phyloP scores from a whole-genome alignment of 64 coral and sea anemone species.

The Actinia equina region DNA sequence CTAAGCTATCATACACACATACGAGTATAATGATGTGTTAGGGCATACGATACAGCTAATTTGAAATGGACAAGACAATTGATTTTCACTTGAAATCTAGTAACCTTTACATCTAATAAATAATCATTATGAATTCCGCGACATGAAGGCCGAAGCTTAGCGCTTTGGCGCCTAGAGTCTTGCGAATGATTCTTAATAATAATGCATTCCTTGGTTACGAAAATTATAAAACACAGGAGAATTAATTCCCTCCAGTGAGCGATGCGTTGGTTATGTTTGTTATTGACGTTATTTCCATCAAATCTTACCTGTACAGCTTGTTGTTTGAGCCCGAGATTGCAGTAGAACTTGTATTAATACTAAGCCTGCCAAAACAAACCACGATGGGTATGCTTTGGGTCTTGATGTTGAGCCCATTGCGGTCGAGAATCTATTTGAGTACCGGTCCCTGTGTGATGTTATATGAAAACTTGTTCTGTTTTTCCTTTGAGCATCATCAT shows the following conservation, averaged over 20 bases:
- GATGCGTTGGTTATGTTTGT: not conserved
- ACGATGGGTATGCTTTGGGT: not conserved
- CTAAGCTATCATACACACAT: not conserved
- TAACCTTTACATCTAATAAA: slow-evolving; percentile 5
- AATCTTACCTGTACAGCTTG: not conserved
- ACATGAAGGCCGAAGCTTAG: not conserved
- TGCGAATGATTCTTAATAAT: not conserved
- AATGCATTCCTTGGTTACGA: slow-evolving; percentile 1
- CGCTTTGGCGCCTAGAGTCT: not conserved
- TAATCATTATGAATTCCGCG: not conserved
- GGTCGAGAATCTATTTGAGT: not conserved
- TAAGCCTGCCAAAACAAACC: slow-evolving; percentile 8
- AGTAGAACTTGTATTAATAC: not conserved
- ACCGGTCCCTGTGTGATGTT: not conserved
- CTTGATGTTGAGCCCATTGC: not conserved
- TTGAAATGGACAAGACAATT: slow-evolving; percentile 16
- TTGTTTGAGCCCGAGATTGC: not conserved
- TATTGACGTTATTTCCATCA: not conserved
- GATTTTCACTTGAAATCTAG: slow-evolving; percentile 7
- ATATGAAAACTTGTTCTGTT: not conserved
- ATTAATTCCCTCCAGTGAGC: not conserved
- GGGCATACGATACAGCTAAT: slow-evolving; percentile 1
- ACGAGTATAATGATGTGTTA: slow-evolving; percentile 2
- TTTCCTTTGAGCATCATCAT: not conserved
- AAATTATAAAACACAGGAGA: not conserved